Evolutionary conservation across 2,113 vertebrate genomes (phyloP).

Genomic region (Orthonyx spaldingii): DNA sequence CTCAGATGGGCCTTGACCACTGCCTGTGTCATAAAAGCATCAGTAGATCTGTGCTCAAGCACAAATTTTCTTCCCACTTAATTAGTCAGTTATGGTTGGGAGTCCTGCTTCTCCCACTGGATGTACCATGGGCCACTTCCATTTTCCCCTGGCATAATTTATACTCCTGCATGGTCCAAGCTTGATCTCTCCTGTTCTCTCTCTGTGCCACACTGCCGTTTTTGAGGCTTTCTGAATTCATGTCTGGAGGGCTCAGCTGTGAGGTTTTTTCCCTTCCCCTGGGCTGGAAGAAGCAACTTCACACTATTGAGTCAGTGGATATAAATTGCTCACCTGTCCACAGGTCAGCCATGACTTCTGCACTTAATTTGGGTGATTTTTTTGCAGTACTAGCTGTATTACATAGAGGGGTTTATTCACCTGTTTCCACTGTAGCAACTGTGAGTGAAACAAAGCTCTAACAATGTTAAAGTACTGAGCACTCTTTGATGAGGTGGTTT

Average conservation of each 20-base stretch:
- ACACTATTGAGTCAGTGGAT: rapidly evolving
- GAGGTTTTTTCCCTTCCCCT: neutral
- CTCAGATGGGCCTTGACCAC: neutral
- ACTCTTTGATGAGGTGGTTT: neutral
- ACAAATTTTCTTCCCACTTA: neutral
- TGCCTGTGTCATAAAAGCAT: neutral
- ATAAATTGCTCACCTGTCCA: neutral
- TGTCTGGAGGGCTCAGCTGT: neutral
- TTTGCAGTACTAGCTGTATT: neutral
- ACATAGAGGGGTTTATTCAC: neutral
- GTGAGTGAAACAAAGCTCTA: neutral
- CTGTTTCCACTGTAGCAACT: neutral
- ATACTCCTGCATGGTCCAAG: neutral
- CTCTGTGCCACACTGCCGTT: neutral
- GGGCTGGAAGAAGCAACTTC: neutral
- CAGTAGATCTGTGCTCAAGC: neutral
- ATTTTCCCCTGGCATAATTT: neutral
- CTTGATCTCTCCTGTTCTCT: neutral
- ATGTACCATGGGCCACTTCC: neutral
- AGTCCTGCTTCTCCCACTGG: neutral
- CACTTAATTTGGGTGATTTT: neutral
- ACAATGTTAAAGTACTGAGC: neutral
- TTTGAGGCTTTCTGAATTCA: neutral
- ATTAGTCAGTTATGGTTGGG: neutral
- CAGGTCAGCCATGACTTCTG: neutral